Conservation (phyloP, 2,888 invertebrate genomes). For the Drosophila anceps region DNA sequence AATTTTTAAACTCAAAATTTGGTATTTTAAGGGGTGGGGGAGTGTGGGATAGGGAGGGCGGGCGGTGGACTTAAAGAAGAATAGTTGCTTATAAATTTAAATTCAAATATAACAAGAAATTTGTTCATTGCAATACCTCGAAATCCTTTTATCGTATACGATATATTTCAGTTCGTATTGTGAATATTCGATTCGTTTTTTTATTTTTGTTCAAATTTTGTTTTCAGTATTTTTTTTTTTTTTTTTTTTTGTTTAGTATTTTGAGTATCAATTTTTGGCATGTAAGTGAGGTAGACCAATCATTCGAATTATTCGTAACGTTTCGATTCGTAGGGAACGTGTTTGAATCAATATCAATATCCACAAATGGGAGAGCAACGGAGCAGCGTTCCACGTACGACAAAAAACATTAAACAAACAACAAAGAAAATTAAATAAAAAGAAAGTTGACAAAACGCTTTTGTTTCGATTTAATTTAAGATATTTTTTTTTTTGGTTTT, state of each 20-base stretch:
- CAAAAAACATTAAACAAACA: constrained; percentile 79
- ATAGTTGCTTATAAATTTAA: constrained; percentile 80
- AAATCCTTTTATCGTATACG: constrained; percentile 84
- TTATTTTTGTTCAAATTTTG: constrained; percentile 26
- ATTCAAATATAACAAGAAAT: constrained; percentile 79
- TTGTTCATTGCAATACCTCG: constrained; percentile 85
- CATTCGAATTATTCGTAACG: constrained; percentile 64
- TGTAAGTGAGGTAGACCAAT: constrained; percentile 81
- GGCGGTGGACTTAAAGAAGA: constrained; percentile 68
- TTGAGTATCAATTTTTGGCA: constrained; percentile 29
- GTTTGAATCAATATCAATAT: constrained; percentile 51
- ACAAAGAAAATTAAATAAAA: constrained; percentile 77
- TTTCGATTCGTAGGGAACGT: constrained; percentile 72
- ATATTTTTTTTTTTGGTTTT: constrained; percentile 30
- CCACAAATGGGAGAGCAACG: constrained; percentile 70
- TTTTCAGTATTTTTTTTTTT: constrained; percentile 11
- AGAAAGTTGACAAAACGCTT: constrained; percentile 71
- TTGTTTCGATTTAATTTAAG: constrained; percentile 61
- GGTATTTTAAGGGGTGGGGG: constrained; percentile 5
- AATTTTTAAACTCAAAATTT: constrained; percentile 41
- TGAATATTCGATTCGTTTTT: constrained; percentile 50
- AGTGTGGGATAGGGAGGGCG: constrained; percentile 9
- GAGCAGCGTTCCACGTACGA: constrained; percentile 85
- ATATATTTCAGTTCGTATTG: constrained; percentile 66
- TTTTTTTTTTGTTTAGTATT: background rate